phyloP scores from a whole-genome alignment of 2,797 vertebrate species.

The Myotis pilosus region DNA sequence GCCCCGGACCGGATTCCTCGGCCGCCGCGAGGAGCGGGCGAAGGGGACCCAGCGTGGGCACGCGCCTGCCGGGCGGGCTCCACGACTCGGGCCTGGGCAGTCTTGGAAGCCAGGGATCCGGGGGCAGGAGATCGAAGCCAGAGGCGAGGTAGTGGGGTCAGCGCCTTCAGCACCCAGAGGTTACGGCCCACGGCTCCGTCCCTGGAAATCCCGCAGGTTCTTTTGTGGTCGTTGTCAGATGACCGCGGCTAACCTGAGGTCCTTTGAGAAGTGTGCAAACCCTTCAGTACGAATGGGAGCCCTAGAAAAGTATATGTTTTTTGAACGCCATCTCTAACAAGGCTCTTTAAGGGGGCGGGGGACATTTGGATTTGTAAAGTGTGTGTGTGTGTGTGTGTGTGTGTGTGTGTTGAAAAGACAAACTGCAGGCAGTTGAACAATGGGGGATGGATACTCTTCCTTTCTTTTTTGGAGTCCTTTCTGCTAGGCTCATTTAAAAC shows the following conservation, averaged over 20 bases:
- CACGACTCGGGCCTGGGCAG: not conserved
- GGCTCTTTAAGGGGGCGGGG: slow-evolving; percentile 52
- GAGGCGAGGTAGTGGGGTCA: not conserved
- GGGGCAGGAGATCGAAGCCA: slow-evolving; percentile 47
- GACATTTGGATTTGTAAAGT: slow-evolving; percentile 47
- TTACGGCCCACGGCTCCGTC: slow-evolving; percentile 55
- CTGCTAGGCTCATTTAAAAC: not conserved
- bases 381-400: slow-evolving; percentile 40
- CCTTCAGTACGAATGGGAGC: not conserved
- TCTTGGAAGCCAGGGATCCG: not conserved
- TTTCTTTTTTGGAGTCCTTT: slow-evolving; percentile 46
- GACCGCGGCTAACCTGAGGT: not conserved
- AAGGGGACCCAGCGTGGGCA: slow-evolving; percentile 56
- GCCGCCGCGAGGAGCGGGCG: slow-evolving; percentile 31
- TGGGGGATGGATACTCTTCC: slow-evolving; percentile 45
- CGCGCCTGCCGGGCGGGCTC: slow-evolving; percentile 41
- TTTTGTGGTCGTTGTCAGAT: slow-evolving; percentile 73
- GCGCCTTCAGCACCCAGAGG: slow-evolving; percentile 53
- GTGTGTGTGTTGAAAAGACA: slow-evolving; percentile 45
- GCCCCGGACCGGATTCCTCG: slow-evolving; percentile 42
- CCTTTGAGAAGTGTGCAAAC: slow-evolving; percentile 43
- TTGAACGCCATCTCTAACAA: slow-evolving; percentile 60
- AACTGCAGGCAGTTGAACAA: slow-evolving; percentile 62
- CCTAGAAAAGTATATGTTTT: not conserved
- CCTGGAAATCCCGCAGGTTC: slow-evolving; percentile 48